Base-by-base conservation (phyloP, 2,888 invertebrate species). In the Aquatica leii region DNA sequence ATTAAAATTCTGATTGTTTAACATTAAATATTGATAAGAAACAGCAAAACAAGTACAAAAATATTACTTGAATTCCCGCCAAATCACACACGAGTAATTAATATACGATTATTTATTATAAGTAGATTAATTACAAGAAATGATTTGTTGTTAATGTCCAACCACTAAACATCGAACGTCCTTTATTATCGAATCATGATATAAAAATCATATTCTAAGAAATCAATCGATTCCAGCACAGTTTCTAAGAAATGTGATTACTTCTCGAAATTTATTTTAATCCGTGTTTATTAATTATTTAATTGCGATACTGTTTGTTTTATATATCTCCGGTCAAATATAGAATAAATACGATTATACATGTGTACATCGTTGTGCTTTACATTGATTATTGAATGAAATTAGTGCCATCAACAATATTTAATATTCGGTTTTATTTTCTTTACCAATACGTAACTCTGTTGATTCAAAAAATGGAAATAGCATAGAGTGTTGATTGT, bases 401-500 rank as follows among this genome's bases (percentile, higher is more conserved):
- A 49, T 59, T 31, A 35, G 17, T 37, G 52, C 17, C 15, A 15
- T 3, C 17, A 12, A 31, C 14, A 24, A 18, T n/a, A 61, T 55
- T 61, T 50, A 41, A 55, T 55, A 55, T 61, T n/a, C n/a, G n/a
- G n/a, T n/a, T n/a, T 58, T 63, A 58, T 62, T 60, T 59, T 51
- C 50, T 61, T 51, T 34, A 14, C 41, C 50, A 18, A 31, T 24
- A 62, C 37, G 35, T 35, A 58, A 59, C 48, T 41, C 51, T 24
- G 55, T 59, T 43, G 59, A 63, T 59, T 61, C 60, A 70, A 70
- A 70, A n/a, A 70, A 70, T 68, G 66, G 41, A 65, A 68, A 70
- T 63, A 63, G 67, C 68, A 68, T 66, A 70, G 69, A 69, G 69
- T 66, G 60, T 53, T 62, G 70, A 70, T 70, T 70, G 70, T 70